Percentiles rank a stretch among this genome's conserved stretches.
phyloP scores from a whole-genome alignment of 2,113 vertebrate genomes.

The Sinocyclocheilus anophthalmus region DNA sequence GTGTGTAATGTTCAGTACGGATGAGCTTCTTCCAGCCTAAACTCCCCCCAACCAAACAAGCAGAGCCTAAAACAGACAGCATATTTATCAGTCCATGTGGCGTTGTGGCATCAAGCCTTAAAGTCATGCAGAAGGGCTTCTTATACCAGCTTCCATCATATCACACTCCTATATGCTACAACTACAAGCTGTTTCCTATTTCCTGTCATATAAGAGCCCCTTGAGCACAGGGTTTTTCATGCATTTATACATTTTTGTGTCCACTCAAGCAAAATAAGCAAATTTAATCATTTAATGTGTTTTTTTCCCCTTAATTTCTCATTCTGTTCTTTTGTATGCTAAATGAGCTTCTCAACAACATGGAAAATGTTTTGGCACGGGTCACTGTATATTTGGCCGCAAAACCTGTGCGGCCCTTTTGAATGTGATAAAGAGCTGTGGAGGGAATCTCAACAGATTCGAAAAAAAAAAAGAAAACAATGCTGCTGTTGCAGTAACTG shows the following conservation, averaged over 20 bases:
- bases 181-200: too few species aligned
- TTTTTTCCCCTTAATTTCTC: background rate
- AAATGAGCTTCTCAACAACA: background rate
- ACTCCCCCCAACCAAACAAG: conserved; percentile 45
- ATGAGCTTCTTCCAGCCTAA: conserved; percentile 44
- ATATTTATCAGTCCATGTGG: conserved; percentile 55
- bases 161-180: too few species aligned
- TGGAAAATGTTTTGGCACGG: background rate
- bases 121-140: conserved; percentile 17
- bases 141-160: background rate
- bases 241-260: too few species aligned
- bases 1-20: conserved; percentile 28
- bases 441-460: background rate
- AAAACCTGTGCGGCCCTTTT: background rate
- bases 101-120: conserved; percentile 51
- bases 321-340: background rate
- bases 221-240: too few species aligned
- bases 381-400: background rate
- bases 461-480: background rate
- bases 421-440: background rate
- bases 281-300: too few species aligned
- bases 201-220: too few species aligned
- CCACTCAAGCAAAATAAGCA: too few species aligned
- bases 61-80: conserved; percentile 46
- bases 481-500: background rate